Percentiles rank a stretch among this genome's conserved stretches.
Evolutionary conservation across 1,140 invertebrate genomes (phyloP).

Genomic region (Temnothorax curvispinosus): DNA sequence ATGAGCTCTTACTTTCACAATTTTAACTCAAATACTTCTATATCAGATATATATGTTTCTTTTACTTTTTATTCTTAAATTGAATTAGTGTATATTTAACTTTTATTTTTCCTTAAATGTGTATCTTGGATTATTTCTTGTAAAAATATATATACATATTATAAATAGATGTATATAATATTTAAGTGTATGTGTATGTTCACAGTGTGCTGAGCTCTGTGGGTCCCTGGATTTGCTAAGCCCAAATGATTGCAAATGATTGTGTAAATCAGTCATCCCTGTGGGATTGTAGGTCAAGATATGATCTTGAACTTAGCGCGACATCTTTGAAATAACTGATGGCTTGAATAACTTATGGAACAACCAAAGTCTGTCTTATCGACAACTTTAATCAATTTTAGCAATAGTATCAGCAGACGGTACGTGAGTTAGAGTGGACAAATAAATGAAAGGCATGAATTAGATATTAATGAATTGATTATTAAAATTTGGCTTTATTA

Average conservation of each 20-base stretch:
- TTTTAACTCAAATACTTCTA: no score
- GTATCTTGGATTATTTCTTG: not conserved
- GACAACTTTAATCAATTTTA: not conserved
- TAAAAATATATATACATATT: not conserved
- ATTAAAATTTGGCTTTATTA: not conserved
- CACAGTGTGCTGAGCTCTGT: not conserved
- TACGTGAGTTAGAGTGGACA: constrained; percentile 5
- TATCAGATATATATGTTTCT: no score
- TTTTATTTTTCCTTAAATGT: not conserved
- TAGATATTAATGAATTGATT: not conserved
- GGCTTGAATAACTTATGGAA: not conserved
- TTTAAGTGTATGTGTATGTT: not conserved
- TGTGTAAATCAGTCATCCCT: not conserved
- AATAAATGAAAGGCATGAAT: not conserved
- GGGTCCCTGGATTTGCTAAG: not conserved
- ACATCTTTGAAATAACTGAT: constrained; percentile 54
- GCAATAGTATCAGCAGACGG: constrained; percentile 33
- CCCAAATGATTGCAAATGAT: not conserved
- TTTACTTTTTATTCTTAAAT: not conserved
- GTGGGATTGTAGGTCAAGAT: not conserved
- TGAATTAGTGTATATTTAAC: not conserved
- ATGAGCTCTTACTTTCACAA: no score
- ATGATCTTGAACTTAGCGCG: constrained; percentile 49
- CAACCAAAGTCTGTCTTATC: constrained; percentile 22
- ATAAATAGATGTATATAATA: no score